Percentiles rank a stretch among this genome's conserved stretches.
Conservation (phyloP, 1,140 invertebrate genomes). For the Oreohelix idahoensis region DNA sequence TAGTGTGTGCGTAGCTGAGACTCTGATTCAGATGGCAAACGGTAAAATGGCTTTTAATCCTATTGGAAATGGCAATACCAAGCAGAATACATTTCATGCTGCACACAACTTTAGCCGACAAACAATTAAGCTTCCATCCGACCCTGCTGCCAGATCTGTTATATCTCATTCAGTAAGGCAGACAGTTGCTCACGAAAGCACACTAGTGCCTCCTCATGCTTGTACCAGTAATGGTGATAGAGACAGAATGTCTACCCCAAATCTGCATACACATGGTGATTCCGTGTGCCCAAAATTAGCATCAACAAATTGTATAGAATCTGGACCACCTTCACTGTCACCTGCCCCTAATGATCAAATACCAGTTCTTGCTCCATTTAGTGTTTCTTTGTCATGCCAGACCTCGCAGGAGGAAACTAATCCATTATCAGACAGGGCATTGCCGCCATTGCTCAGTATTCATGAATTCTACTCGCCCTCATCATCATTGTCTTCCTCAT, state of each 20-base stretch:
- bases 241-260: not conserved
- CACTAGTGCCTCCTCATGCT: not conserved
- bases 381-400: not conserved
- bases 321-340: conserved; percentile 22
- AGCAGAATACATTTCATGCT: not conserved
- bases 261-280: not conserved
- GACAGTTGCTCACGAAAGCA: not conserved
- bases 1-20: conserved; percentile 17
- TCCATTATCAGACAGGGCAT: not conserved
- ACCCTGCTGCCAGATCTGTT: not conserved
- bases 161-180: not conserved
- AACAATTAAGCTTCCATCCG: not conserved
- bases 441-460: not conserved
- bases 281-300: not conserved
- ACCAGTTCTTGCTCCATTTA: not conserved
- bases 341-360: conserved; percentile 18
- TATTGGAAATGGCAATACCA: not conserved
- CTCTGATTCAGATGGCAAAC: conserved; percentile 22
- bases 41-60: not conserved
- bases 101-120: not conserved
- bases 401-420: not conserved
- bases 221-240: not conserved
- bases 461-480: not conserved
- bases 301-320: not conserved
- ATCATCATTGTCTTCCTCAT: conserved; percentile 3